Conservation (phyloP, 2,888 invertebrate species). For the Pharmacophagus antenor region DNA sequence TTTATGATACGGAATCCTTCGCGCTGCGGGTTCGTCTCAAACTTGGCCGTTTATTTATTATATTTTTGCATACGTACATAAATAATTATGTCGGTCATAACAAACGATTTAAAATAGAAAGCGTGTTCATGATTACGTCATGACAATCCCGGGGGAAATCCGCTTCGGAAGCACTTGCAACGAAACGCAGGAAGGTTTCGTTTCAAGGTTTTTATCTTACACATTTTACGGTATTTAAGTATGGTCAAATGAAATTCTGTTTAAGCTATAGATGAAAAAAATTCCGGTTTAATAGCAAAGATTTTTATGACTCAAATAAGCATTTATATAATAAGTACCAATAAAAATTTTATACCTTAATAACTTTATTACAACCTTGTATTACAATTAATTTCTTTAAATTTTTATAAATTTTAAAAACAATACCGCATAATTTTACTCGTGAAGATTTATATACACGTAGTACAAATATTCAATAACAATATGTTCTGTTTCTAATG, state of each 20-base stretch:
- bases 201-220: conserved; percentile 7
- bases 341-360: too few species aligned
- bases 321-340: too few species aligned
- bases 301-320: too few species aligned
- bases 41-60: neutral
- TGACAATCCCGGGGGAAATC: conserved; percentile 16
- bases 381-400: too few species aligned
- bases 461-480: too few species aligned
- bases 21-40: too few species aligned
- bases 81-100: neutral
- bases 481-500: too few species aligned
- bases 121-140: conserved; percentile 16
- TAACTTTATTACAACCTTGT: too few species aligned
- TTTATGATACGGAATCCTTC: too few species aligned
- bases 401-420: too few species aligned
- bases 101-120: neutral
- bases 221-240: conserved; percentile 18
- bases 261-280: neutral
- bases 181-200: neutral
- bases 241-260: neutral
- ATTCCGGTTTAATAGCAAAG: neutral
- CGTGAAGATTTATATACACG: too few species aligned
- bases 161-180: conserved; percentile 7
- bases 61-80: neutral
- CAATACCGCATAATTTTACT: too few species aligned